These are phyloP conservation scores for Tetramorium alpestre DNA, from an alignment of 1,140 invertebrate genomes.

Conservation along the genomic window DNA sequence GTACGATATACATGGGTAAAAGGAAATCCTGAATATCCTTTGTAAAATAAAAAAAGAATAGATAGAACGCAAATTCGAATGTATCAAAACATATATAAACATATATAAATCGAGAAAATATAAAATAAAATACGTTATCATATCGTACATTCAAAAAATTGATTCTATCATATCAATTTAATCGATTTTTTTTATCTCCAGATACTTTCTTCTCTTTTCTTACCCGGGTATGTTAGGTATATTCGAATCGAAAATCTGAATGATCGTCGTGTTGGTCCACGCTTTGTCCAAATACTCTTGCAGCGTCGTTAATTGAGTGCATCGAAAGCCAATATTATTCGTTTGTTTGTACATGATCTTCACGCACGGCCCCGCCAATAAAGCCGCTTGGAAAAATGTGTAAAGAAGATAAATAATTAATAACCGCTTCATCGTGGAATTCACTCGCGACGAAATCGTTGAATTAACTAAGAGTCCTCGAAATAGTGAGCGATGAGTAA, in stretches of 20 bases:
- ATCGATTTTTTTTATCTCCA: neutral
- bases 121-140: neutral
- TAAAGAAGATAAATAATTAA: constrained; percentile 48
- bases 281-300: constrained; percentile 26
- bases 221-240: constrained; percentile 66
- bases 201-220: neutral
- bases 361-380: neutral
- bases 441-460: neutral
- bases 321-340: constrained; percentile 12
- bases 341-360: neutral
- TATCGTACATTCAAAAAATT: neutral
- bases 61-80: neutral
- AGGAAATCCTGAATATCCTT: neutral
- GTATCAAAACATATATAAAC: neutral
- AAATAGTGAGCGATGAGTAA: constrained; percentile 24
- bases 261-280: constrained; percentile 48
- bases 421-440: constrained; percentile 42
- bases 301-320: constrained; percentile 55
- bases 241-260: constrained; percentile 66
- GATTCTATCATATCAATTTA: neutral
- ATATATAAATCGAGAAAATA: neutral
- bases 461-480: constrained; percentile 58
- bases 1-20: neutral
- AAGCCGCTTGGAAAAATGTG: constrained; percentile 7
- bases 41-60: neutral